These are phyloP conservation scores for Latrodectus elegans DNA, from an alignment of 2,888 invertebrate species.

Conservation along the genomic window DNA sequence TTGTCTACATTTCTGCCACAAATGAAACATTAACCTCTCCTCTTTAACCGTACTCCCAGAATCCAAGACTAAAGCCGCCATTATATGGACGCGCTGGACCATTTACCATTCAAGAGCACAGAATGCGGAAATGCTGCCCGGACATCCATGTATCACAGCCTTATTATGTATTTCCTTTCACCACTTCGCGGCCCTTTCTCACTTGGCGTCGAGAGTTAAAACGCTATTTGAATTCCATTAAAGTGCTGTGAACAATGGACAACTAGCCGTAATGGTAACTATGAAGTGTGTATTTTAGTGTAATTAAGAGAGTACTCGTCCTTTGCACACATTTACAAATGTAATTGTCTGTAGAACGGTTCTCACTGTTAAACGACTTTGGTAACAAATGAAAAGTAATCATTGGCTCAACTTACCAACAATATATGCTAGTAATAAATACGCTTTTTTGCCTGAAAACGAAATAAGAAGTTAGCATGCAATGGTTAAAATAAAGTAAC, in stretches of 20 bases:
- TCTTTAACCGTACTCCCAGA: not conserved
- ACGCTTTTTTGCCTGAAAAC: no score
- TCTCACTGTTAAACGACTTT: no score
- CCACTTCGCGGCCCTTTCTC: not conserved
- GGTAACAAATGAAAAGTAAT: no score
- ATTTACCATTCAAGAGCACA: not conserved
- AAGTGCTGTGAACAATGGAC: conserved; percentile 38
- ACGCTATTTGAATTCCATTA: conserved; percentile 45
- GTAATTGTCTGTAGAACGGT: no score
- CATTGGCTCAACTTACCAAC: no score
- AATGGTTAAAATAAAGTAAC: no score
- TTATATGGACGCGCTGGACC: not conserved
- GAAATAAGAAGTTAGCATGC: no score
- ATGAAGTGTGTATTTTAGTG: not conserved
- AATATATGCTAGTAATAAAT: no score
- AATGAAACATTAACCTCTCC: no score
- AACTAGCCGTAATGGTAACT: not conserved
- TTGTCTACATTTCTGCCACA: no score
- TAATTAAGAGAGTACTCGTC: not conserved
- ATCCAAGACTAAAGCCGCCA: not conserved
- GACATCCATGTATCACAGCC: not conserved
- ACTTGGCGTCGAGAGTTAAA: not conserved
- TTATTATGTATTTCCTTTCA: conserved; percentile 25
- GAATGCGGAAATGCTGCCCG: not conserved
- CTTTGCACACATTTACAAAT: not conserved